Evolutionary conservation across 1,140 invertebrate species (phyloP), one percentile per base, ranked within the genome.

Genomic region (Diploscapter pachys): DNA sequence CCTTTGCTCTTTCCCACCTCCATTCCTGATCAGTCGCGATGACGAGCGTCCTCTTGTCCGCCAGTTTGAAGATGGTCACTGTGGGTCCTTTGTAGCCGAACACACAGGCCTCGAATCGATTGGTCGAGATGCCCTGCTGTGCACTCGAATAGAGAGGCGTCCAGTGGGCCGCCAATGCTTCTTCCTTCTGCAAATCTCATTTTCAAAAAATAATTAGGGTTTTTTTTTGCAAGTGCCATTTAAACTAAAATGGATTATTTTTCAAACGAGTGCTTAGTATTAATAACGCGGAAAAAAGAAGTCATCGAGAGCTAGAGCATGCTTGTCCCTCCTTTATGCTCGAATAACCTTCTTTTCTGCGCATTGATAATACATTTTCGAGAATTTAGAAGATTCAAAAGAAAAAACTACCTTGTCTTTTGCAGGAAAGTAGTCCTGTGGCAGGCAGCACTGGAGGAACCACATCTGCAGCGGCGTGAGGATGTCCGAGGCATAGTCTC

Each of bases 21-120:
- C 76, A 79, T 56, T 78, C 78, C 52, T 79, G 76, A 70, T 79
- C 78, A 8, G 63, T 50, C 6, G 76, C 78, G 11, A 79, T n/a
- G 9, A 57, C 77, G 2, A 71, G 49, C 13, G 62, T 54, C 4
- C 65, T 51, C 53, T 51, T 53, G 65, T 79, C 77, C 49, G 57
- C 69, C 9, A 79, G 9, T 51, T 75, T 49, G 55, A 79, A 68
- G 31, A 79, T 69, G 52, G 77, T 52, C 51, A 79, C 77, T 11
- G 78, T 79, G 57, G 78, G 71, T 9, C 76, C 76, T 2, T 67
- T 76, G 55, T 79, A 79, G 56, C 72, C 78, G 13, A 79, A 68
- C 5, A 79, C 78, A 31, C 77, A 55, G 4, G 66, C 71, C 59
- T 79, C 78, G 59, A 79, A 79, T 3, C 78, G 67, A 65, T 73